Evolutionary conservation across 2,113 vertebrate species (phyloP), one percentile per base, ranked within the genome.

Genomic region (Coptodon bakossiorum): DNA sequence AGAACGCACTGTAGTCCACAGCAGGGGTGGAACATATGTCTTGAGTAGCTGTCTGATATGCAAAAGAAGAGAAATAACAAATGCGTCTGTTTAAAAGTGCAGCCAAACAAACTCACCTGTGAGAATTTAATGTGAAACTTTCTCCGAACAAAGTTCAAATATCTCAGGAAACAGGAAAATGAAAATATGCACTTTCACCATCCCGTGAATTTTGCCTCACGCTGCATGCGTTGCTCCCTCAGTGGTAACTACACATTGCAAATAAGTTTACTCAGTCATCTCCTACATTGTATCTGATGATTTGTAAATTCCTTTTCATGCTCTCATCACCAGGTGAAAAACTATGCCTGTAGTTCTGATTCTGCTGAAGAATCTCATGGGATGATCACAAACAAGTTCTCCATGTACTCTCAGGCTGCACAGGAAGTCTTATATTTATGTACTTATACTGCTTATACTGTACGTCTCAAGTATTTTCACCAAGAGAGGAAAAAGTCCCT

Each of bases 401-500:
- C 38, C 0, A 1, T 43, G 38, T 27, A 17, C 38, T 17, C 68
- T 73, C 22, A 45, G 68, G 68, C 24, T 11, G 22, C 22, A 48
- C 22, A 29, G 68, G 68, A 76, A 29, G 40, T 45, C 40, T 48
- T 27, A 48, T 45, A 73, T 45, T 48, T 48, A 48, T 48, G 24
- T 48, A 11, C 1, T 10, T 29, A 3, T 76, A 48, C 38, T 73
- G 38, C 38, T 73, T 45, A 27, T 73, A 43, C 38, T 43, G n/a
- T 0, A 24, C 22, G 2, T 71, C n/a, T 71, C 38, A 24, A 45
- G 68, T 1, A 27, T 45, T 45, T 73, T 73, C 22, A 45, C 27
- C 22, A 45, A 43, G 22, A 14, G 1, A 40, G 38, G 8, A 27
- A 0, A 0, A 40, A 45, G n/a, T 43, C 38, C 36, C 22, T 73